Percentiles rank a stretch among this genome's conserved stretches.
These are phyloP conservation scores for Rotaria socialis DNA, from an alignment of 2,888 invertebrate species.

Conservation along the genomic window DNA sequence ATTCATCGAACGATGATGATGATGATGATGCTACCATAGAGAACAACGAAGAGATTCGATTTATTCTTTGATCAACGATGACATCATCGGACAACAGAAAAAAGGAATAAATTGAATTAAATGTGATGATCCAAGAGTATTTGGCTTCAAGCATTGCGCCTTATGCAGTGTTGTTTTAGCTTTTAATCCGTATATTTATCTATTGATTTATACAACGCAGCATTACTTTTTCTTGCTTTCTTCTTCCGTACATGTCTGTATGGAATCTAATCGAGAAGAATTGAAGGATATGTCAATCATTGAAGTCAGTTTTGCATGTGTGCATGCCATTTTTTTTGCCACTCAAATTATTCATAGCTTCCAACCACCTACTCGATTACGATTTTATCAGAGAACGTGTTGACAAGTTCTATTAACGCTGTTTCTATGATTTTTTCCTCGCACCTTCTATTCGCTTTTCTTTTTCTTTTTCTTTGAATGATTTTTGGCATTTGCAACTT, in stretches of 20 bases:
- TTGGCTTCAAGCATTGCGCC: not conserved
- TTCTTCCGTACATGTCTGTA: not conserved
- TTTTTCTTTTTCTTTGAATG: not conserved
- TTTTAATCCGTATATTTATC: too few relatives aligned
- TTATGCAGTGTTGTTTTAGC: not conserved
- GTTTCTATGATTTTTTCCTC: not conserved
- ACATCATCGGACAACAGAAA: not conserved
- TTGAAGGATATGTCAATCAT: not conserved
- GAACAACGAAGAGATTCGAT: not conserved
- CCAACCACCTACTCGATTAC: not conserved
- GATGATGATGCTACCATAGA: not conserved
- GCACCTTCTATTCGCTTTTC: not conserved
- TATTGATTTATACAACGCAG: too few relatives aligned
- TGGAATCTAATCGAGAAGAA: not conserved
- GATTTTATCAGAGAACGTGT: not conserved
- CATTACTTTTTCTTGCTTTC: too few relatives aligned
- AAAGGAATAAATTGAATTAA: not conserved
- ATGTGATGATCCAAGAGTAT: not conserved
- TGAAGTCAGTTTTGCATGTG: not conserved
- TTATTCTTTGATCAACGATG: not conserved
- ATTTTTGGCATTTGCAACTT: not conserved
- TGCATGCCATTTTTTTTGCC: not conserved
- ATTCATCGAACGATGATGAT: not conserved
- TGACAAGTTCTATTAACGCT: not conserved
- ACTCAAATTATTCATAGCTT: not conserved